Percentiles rank a stretch among this genome's conserved stretches.
phyloP scores from a whole-genome alignment of 2,797 vertebrate genomes.

The Triplophysa yarkandensis region DNA sequence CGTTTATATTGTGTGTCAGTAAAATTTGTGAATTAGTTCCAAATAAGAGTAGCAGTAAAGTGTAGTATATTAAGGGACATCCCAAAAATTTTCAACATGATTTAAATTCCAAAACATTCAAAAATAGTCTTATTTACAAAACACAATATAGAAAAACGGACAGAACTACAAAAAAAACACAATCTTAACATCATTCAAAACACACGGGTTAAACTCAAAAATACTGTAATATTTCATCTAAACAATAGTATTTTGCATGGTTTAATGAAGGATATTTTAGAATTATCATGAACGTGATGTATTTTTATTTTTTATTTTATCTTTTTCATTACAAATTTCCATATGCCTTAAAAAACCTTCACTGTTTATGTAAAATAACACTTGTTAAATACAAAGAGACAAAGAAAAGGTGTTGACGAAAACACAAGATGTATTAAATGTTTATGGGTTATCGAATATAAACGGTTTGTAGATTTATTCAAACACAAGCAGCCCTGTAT shows the following conservation, averaged over 20 bases:
- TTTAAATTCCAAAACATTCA: conserved; percentile 72
- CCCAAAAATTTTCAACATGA: conserved; percentile 23
- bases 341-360: too few species aligned
- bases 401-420: too few species aligned
- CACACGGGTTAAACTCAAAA: neutral
- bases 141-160: conserved; percentile 64
- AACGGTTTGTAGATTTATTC: neutral
- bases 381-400: too few species aligned
- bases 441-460: neutral
- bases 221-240: neutral
- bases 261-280: neutral
- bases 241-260: neutral
- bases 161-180: conserved; percentile 27
- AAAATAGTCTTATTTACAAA: conserved; percentile 71
- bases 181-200: conserved; percentile 6
- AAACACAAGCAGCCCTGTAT: neutral
- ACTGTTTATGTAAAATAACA: too few species aligned
- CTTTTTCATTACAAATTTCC: too few species aligned
- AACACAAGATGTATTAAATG: too few species aligned
- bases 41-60: too few species aligned
- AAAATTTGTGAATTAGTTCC: too few species aligned
- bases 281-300: neutral
- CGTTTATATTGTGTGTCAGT: conserved; percentile 50
- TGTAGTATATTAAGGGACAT: too few species aligned
- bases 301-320: too few species aligned